Evolutionary conservation across 2,797 vertebrate genomes (phyloP), one percentile per base, ranked within the genome.

Genomic region (Xiphorhynchus erythropygius): DNA sequence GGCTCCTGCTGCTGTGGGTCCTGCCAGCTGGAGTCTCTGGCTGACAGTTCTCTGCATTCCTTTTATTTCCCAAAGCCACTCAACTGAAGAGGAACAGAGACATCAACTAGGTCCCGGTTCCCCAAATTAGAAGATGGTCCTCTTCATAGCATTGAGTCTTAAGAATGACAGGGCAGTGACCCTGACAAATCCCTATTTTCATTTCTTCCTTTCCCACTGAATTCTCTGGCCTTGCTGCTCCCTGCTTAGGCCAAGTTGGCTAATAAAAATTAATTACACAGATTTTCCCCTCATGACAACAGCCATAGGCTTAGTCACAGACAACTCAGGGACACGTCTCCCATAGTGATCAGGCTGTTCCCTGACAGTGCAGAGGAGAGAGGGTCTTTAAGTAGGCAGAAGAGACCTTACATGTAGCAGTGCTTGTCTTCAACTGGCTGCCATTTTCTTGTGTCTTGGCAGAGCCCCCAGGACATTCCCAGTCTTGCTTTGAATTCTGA

Each of bases 401-500:
- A 77, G 18, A 57, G 44, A 69, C 37, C 87, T 96, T 95, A 97
- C 97, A 13, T 0, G 86, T 73, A 10, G 6, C 37, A 64, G 83
- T 56, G 30, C 6, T 94, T 70, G 62, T 82, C 71, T 95, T 94
- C 47, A 93, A 12, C 44, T 88, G 75, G 46, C 76, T 96, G 87
- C 78, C 47, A 11, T 82, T 53, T 52, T 94, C 67, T 21, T 68
- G 30, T 37, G 94, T 87, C 76, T 91, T 96, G n/a, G 55, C 39
- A 64, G 83, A 86, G 19, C 8, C 37, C 7, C 19, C 46, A 67
- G 46, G 30, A 28, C 96, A 91, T 76, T 96, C 70, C 94, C 93
- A 95, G 30, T 60, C 52, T 71, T 95, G 90, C 16, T 92, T 76
- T 7, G 69, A 35, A 78, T 65, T 93, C 70, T 96, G 96, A 97